Evolutionary conservation across 92 coral and sea anemone species (phyloP), one percentile per base, ranked within the genome.

Genomic region (Blastomussa wellsi): DNA sequence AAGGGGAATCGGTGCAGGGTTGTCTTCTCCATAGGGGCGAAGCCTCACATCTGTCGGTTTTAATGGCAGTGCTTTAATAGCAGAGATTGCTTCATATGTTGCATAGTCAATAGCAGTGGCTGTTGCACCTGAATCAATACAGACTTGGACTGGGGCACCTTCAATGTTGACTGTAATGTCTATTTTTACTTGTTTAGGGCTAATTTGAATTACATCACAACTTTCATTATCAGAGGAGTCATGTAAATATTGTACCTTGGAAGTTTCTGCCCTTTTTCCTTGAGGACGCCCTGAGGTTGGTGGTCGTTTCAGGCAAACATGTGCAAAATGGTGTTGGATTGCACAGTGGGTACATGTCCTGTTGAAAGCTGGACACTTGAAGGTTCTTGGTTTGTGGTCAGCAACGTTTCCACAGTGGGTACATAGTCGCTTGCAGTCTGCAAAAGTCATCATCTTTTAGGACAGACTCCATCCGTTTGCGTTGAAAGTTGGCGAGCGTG

Each of bases 61-160:
- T 80, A 84, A 52, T 24, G 35, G 44, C 35, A 64, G 2, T 42
- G 81, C 60, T 79, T 65, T 76, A 31, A 55, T 39, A 49, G 74
- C 44, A 41, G 41, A 57, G 35, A 86, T 60, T 48, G 66, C 22
- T 17, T 64, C 80, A 71, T 79, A 80, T 11, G 90, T 41, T 15
- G 68, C 31, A 33, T 86, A 67, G 67, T 78, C 90, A 9, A 90
- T 55, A 5, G 80, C 33, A 52, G 85, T 88, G 1, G 76, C 88
- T 38, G 91, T 87, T 14, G 93, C 80, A 57, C 93, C 95, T 42
- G 91, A 85, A 48, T 92, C 90, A 33, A 90, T 77, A 20, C 88
- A 74, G 31, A 90, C 77, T 41, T 78, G 49, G 29, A 90, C 78
- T 15, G 90, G 90, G 42, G 73, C 79, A 62, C 71, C 82, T 59